A percentile compares a stretch with the other conserved stretches of the same genome.
Evolutionary conservation across 2,113 vertebrate species (phyloP).

Genomic region (Elephas maximus): DNA sequence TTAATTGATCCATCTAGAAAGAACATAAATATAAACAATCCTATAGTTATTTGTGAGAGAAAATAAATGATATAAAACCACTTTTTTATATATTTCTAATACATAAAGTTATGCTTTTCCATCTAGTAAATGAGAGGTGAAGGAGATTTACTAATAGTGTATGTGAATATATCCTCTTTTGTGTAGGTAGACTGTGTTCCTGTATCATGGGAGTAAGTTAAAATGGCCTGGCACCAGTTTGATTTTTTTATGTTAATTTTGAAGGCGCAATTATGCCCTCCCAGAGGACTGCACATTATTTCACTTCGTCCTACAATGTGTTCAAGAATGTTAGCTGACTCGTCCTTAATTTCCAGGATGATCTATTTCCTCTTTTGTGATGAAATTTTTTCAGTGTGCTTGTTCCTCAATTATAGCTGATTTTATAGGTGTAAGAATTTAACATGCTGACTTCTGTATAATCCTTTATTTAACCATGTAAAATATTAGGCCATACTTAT

Average conservation of each 20-base stretch:
- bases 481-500: not conserved
- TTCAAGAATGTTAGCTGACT: slow-evolving; percentile 29
- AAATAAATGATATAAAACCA: slow-evolving; percentile 38
- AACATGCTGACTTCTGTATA: slow-evolving; percentile 26
- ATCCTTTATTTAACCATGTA: slow-evolving; percentile 38
- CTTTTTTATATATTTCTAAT: not conserved
- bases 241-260: slow-evolving; percentile 9
- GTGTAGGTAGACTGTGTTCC: not conserved
- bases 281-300: slow-evolving; percentile 7
- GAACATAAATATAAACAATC: slow-evolving; percentile 13
- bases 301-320: slow-evolving; percentile 10
- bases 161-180: slow-evolving; percentile 2
- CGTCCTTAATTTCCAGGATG: not conserved
- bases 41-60: slow-evolving; percentile 22
- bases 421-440: slow-evolving; percentile 20
- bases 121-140: not conserved
- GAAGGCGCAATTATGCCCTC: slow-evolving; percentile 28
- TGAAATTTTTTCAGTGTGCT: not conserved
- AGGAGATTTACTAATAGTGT: not conserved
- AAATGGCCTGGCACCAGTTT: slow-evolving; percentile 25
- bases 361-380: not conserved
- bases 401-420: slow-evolving; percentile 1
- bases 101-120: not conserved
- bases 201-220: slow-evolving; percentile 15
- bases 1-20: not conserved